Base-by-base conservation (phyloP, 1,140 invertebrate genomes). In the Macrobrachium rosenbergii region DNA sequence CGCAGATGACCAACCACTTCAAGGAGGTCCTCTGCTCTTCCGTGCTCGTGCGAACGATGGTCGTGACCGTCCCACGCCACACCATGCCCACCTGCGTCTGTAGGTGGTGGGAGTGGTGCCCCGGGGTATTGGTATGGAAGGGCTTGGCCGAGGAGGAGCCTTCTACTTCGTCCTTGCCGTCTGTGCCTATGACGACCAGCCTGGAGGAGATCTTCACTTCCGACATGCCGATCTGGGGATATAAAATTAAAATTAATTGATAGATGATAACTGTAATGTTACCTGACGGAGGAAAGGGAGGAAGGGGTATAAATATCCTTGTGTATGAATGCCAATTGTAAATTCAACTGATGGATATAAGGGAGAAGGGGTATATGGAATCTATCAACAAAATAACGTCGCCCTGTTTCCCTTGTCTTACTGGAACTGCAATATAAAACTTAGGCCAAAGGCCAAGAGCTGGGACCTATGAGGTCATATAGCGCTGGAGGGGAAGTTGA, bases 141-240 rank as follows among this genome's bases (percentile, higher is more conserved):
- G 12, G 52, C 52, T 52, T 12, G 7, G 52, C 52, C 6, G 52
- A 37, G 28, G 28, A 37, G 28, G 52, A 52, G 52, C 62, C 82
- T 12, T 19, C 72, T 19, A n/a, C 45, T 43, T 37, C 16, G 17
- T 10, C 17, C 21, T 62, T 58, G 16, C 21, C 60, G 10, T 62
- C 17, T n/a, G 64, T 76, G 17, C 73, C 76, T 12, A 79, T 63
- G 28, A 89, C 83, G 23, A 89, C 83, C 52, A 87, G 59, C 11
- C 89, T 82, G 0, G 89, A 89, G n/a, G 89, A 88, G 37, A 89
- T 88, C 23, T 81, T 88, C 45, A 89, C 82, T 45, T 89, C 83
- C 37, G 82, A 69, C 76, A 88, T 88, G 19, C 89, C 82, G n/a
- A 89, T 73, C 89, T 89, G 82, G 21, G 3, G 17, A 16, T 7